Evolutionary conservation across 2,797 vertebrate genomes (phyloP).

Genomic region (Pseudochirops cupreus): DNA sequence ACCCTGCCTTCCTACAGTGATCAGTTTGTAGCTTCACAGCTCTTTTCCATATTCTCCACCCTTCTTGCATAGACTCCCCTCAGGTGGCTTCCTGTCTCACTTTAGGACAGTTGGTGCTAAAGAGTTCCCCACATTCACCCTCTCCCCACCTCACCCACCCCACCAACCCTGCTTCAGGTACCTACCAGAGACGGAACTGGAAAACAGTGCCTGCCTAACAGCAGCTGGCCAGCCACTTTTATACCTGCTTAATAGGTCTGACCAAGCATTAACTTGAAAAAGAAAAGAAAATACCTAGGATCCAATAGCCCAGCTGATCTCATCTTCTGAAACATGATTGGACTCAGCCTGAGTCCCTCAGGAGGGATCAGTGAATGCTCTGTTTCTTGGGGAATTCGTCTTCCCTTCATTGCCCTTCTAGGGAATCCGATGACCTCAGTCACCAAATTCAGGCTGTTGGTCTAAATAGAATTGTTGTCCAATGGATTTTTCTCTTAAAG

Average conservation of each 20-base stretch:
- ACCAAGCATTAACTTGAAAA: constrained; percentile 82
- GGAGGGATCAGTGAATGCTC: constrained; percentile 75
- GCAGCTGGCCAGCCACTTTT: constrained; percentile 73
- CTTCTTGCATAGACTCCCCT: neutral
- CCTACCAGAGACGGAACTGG: constrained; percentile 65
- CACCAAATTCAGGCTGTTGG: neutral
- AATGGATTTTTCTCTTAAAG: constrained; percentile 53
- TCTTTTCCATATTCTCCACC: neutral
- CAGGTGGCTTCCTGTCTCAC: neutral
- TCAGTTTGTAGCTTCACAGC: neutral
- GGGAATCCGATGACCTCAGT: constrained; percentile 61
- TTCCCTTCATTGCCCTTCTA: constrained; percentile 78
- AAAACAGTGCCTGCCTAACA: constrained; percentile 56
- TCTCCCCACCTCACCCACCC: neutral
- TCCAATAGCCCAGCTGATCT: neutral
- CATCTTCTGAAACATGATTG: constrained; percentile 27
- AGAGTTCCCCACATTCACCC: neutral
- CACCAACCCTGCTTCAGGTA: neutral
- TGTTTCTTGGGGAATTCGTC: constrained; percentile 81
- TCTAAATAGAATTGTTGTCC: constrained; percentile 60
- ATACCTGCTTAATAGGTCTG: constrained; percentile 75
- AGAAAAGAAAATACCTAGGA: constrained; percentile 74
- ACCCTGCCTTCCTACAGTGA: neutral
- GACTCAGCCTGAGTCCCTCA: constrained; percentile 59
- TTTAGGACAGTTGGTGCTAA: neutral